Conservation (phyloP, 2,888 invertebrate species). For the Trachelus stipa region DNA sequence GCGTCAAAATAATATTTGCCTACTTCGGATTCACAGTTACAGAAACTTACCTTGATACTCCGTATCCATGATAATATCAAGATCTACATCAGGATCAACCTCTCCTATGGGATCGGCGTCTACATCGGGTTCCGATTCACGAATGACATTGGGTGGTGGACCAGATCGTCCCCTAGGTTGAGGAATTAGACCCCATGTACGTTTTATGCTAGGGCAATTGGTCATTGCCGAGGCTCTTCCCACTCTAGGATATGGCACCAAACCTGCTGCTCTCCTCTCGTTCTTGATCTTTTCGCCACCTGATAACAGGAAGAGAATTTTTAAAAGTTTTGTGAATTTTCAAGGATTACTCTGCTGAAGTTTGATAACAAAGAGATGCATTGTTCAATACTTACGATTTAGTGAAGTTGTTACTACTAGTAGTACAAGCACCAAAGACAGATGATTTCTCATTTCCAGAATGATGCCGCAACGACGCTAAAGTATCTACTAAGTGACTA, state of each 20-base stretch:
- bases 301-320: constrained; percentile 11
- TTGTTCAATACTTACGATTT: constrained; percentile 43
- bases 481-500: neutral
- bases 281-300: constrained; percentile 46
- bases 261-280: constrained; percentile 46
- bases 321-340: neutral
- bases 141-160: constrained; percentile 11
- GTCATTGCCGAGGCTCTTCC: constrained; percentile 47
- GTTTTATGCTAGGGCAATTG: constrained; percentile 41
- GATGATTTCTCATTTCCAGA: constrained; percentile 41
- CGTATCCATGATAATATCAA: constrained; percentile 19
- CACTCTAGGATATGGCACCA: constrained; percentile 52
- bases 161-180: constrained; percentile 51
- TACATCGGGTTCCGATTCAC: constrained; percentile 14
- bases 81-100: constrained; percentile 20
- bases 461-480: neutral
- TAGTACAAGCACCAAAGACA: constrained; percentile 40
- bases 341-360: neutral
- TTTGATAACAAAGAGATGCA: constrained; percentile 5
- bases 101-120: constrained; percentile 18
- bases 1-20: neutral
- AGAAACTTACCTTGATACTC: constrained; percentile 23
- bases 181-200: constrained; percentile 43
- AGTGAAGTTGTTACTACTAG: constrained; percentile 45
- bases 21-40: neutral